Base-by-base conservation (phyloP, 2,888 invertebrate genomes). In the Pedicia rivosa region DNA sequence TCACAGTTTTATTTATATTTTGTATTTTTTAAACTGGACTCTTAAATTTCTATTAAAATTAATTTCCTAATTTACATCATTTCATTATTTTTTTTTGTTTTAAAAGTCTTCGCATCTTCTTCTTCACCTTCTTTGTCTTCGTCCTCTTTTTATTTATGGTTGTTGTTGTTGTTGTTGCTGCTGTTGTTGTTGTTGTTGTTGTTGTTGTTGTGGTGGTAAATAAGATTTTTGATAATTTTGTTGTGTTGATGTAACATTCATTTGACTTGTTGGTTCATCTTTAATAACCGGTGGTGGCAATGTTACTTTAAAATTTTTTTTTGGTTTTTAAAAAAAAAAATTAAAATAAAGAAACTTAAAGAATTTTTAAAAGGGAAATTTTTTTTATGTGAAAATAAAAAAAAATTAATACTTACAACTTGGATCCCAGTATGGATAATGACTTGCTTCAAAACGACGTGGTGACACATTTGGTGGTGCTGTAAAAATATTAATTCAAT, bases 391-490 rank as follows among this genome's bases (percentile, higher is more conserved):
- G 12, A 25, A 20, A 20, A 38, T 22, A 13, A 29, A 14, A 24
- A 29, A 6, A 17, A 19, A 4, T 32, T 5, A 34, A 12, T 30
- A 36, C 38, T 42, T 41, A 45, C 47, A 22, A 29, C 45, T 30
- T 34, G 44, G 38, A 35, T 45, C 45, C 43, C 45, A 45, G 34
- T 45, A 45, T 8, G 44, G 39, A 27, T 45, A 45, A 19, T 35
- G 35, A 6, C 35, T 20, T 3, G 42, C 35, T 29, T 46, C 46
- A 37, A 42, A 45, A 25, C 45, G 40, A 15, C 46, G 31, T 15
- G 44, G 43, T 17, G 45, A 40, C 20, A 40, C 34, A 12, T 37
- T 43, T 15, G 39, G 41, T 29, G 45, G 31, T 28, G 42, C 40
- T 40, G 42, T 20, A 30, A 20, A 37, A 35, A 15, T 40, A 15